Evolutionary conservation across 2,888 invertebrate species (phyloP), one percentile per base, ranked within the genome.

Genomic region (Tenthredo scrophulariae): DNA sequence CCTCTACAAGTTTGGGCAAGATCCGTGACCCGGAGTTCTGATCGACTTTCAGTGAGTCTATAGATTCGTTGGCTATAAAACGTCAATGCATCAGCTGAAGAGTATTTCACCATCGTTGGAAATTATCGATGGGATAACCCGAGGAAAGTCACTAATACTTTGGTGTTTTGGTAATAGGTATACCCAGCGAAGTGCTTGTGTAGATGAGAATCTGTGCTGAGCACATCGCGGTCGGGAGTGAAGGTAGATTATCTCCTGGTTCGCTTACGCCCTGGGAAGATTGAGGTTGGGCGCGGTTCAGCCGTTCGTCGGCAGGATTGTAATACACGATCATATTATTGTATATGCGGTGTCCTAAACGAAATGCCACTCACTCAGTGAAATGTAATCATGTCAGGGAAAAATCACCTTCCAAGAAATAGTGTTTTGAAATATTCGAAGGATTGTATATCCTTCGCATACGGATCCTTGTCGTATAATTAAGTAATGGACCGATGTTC

Each of bases 201-300:
- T 43, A 74, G 26, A 26, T 29, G 50, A 33, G 77, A 77, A 77
- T 77, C 77, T n/a, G 22, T 18, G 58, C 40, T 43, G 37, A 62
- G 22, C 80, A 80, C 33, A 62, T 62, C 54, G 75, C 43, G 75
- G 40, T 54, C 46, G 40, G 58, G n/a, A 50, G 79, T 62, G 79
- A 80, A 80, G 79, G 79, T 80, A 80, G 62, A 80, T 62, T 80
- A 80, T 58, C 40, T 40, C 40, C 62, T 10, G 62, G 54, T 54
- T 54, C 15, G 29, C 77, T 54, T 50, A 62, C 62, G 22, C 40
- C 58, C 58, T 80, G 80, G 62, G 80, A 80, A 80, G 80, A 80
- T 54, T 77, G 77, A 77, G 29, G 77, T 77, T 67, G 77, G 77
- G 77, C 50, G 77, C 77, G 77, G 77, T 77, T 77, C 29, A 18